Percentiles rank a stretch among this genome's conserved stretches.
Evolutionary conservation across 2,888 invertebrate species (phyloP).

Genomic region (Amiota minor): DNA sequence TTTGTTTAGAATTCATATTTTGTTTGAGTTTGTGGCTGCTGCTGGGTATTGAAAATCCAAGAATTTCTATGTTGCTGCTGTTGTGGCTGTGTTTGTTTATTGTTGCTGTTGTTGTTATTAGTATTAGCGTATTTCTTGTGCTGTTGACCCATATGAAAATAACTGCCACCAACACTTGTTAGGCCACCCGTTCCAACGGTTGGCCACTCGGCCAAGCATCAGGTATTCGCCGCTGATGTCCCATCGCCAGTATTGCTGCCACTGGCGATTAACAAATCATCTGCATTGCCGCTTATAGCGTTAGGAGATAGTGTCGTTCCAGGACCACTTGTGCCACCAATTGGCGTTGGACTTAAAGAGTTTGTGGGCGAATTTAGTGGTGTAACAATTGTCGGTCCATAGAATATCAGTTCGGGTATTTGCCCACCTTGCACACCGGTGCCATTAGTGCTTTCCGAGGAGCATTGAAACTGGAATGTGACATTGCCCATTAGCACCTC

Average conservation of each 20-base stretch:
- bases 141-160: constrained; percentile 45
- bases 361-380: constrained; percentile 72
- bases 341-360: constrained; percentile 69
- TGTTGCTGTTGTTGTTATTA: constrained; percentile 39
- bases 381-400: constrained; percentile 82
- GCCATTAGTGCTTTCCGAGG: constrained; percentile 96
- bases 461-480: constrained; percentile 97
- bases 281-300: constrained; percentile 38
- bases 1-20: constrained; percentile 56
- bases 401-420: constrained; percentile 96
- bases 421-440: constrained; percentile 98
- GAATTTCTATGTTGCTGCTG: constrained; percentile 56
- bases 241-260: constrained; percentile 46
- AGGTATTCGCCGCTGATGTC: constrained; percentile 52
- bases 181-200: background rate
- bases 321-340: constrained; percentile 55
- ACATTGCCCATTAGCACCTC: constrained; percentile 94
- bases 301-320: constrained; percentile 51
- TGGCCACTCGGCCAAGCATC: constrained; percentile 60
- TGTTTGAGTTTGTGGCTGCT: constrained; percentile 47
- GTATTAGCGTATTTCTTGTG: constrained; percentile 19
- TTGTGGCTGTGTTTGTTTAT: constrained; percentile 38
- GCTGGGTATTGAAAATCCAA: constrained; percentile 58
- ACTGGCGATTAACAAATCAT: constrained; percentile 39
- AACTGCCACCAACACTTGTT: constrained; percentile 41